Evolutionary conservation across 2,888 invertebrate genomes (phyloP).

Genomic region (Tipula vernalis): DNA sequence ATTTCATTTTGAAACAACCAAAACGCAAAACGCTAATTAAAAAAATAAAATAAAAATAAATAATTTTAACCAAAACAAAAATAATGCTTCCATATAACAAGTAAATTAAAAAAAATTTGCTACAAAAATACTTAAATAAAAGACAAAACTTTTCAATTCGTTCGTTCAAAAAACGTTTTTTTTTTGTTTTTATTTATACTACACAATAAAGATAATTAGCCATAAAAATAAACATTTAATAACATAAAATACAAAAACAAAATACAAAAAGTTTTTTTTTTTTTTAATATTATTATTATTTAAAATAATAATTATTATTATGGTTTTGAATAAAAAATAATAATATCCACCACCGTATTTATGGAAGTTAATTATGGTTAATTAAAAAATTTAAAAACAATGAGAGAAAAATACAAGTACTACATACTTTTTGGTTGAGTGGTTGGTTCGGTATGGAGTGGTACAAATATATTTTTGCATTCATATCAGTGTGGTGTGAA

Average conservation of each 20-base stretch:
- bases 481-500: not conserved
- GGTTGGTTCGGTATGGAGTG: not conserved
- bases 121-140: not conserved
- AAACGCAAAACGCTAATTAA: not conserved
- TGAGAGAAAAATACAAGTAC: not conserved
- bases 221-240: slow-evolving; percentile 4
- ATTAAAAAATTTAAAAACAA: not conserved
- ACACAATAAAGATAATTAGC: not conserved
- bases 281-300: not conserved
- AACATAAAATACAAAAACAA: not conserved
- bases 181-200: not conserved
- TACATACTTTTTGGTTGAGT: not conserved
- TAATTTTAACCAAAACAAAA: not conserved
- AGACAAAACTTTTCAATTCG: not conserved
- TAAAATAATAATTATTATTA: not conserved
- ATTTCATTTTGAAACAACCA: not conserved
- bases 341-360: not conserved
- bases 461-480: not conserved
- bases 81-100: not conserved
- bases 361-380: not conserved
- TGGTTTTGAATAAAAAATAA: not conserved
- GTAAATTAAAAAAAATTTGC: not conserved
- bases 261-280: not conserved
- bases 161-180: not conserved
- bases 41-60: not conserved